Evolutionary conservation across 2,888 invertebrate genomes (phyloP), one percentile per base, ranked within the genome.

Genomic region (Cryptosula pallasiana): DNA sequence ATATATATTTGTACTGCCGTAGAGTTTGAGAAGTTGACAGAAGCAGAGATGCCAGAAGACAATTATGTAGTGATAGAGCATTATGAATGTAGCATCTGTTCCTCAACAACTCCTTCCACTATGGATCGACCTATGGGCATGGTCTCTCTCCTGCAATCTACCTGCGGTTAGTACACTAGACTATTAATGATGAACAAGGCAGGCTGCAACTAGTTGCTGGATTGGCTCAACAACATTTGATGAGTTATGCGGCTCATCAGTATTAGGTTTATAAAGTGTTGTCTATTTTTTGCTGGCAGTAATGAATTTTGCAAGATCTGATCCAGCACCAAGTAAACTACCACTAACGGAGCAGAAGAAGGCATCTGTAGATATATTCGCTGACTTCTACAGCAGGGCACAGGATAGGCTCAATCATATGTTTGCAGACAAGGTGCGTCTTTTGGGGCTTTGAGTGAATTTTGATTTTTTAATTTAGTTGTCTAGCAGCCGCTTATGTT

Each of bases 81-180:
- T 84, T 95, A 94, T 86, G 93, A 95, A 85, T 97, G 97, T 87
- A 95, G 94, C 75, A 97, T 97, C 79, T 97, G 97, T 86, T 94
- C 92, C 87, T 54, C 70, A 82, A 92, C 92, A 74, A 90, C 92
- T 45, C 90, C 93, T 27, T 92, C 93, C 80, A 91, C 91, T 0
- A 90, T 91, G 76, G 89, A 91, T 20, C 90, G 91, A 82, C 92
- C 93, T 0, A 91, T 97, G 84, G 95, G 95, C 0, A 87, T 95
- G 63, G 94, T 95, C 1, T 93, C 94, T 70, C 87, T 96, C 72
- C 89, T 95, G n/a, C 86, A 87, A 77, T 90, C 95, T 32, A 93
- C 94, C 63, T 94, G 94, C 78, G 92, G 84, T 85, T 72, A 76
- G 81, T 75, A 1, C 20, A 27, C 55, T 54, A 54, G 13, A n/a